These are phyloP conservation scores for Austrolebias charrua DNA, from an alignment of 2,797 vertebrate genomes.

Conservation along the genomic window DNA sequence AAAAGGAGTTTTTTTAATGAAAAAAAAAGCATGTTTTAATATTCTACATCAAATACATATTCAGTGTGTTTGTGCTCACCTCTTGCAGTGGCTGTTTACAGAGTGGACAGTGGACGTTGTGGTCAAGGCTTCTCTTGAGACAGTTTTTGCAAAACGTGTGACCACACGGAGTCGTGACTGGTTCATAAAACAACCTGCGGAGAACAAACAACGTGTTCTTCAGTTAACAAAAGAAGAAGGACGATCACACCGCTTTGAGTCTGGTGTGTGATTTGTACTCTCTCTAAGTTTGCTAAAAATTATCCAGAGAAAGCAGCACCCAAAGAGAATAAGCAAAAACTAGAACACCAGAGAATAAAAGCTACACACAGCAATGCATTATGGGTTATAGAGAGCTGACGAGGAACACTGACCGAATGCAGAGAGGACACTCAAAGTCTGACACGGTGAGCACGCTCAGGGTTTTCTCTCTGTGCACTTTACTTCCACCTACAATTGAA, in stretches of 20 bases:
- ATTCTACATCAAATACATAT: too few relatives aligned
- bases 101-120: constrained; percentile 89
- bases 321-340: constrained; percentile 4
- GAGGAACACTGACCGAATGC: constrained; percentile 83
- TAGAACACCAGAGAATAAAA: constrained; percentile 9
- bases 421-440: constrained; percentile 91
- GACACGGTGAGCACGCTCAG: constrained; percentile 78
- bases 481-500: constrained; percentile 51
- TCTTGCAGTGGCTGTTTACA: constrained; percentile 92
- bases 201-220: constrained; percentile 4
- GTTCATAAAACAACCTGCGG: constrained; percentile 86
- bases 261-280: too few relatives aligned
- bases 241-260: too few relatives aligned
- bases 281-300: constrained; percentile 4
- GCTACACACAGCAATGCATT: constrained; percentile 10
- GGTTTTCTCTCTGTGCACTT: constrained; percentile 45
- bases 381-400: constrained; percentile 21
- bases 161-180: constrained; percentile 90
- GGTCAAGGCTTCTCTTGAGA: constrained; percentile 90
- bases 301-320: constrained; percentile 2
- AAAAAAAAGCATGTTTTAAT: background rate
- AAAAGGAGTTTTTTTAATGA: too few relatives aligned
- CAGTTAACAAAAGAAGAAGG: too few relatives aligned
- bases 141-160: constrained; percentile 94
- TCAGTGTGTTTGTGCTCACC: constrained; percentile 64